phyloP scores from a whole-genome alignment of 2,797 vertebrate species.

The Coregonus sp. region DNA sequence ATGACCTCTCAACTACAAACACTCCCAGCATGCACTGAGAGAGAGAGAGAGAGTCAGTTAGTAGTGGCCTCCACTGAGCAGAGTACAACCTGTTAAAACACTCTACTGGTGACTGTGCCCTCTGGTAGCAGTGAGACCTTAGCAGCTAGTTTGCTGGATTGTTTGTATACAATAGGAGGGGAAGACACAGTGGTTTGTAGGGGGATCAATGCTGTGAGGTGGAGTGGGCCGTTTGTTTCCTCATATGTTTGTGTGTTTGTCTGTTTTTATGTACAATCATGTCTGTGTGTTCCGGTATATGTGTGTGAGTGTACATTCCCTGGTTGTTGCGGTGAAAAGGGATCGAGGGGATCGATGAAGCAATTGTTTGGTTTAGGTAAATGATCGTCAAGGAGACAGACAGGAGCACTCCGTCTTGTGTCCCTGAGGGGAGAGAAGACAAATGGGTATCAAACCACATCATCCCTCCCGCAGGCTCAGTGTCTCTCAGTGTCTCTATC shows the following conservation, averaged over 20 bases:
- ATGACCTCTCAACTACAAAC: no score
- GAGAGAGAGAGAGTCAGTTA: no score
- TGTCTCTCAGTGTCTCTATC: conserved; percentile 10
- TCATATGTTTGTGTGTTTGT: not conserved
- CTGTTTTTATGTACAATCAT: not conserved
- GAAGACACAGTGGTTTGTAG: conserved; percentile 62
- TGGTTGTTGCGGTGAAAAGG: conserved; percentile 30
- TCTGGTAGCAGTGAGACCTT: conserved; percentile 24
- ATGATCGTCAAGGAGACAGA: conserved; percentile 65
- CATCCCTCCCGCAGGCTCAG: conserved; percentile 51
- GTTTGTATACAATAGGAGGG: conserved; percentile 27
- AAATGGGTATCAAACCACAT: conserved; percentile 65
- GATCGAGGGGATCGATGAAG: conserved; percentile 54
- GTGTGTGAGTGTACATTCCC: conserved; percentile 8
- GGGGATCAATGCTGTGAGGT: conserved; percentile 58
- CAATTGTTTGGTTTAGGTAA: conserved; percentile 75
- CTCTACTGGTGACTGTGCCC: not conserved
- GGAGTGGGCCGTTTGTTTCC: conserved; percentile 7
- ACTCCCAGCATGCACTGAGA: no score
- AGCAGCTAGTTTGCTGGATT: conserved; percentile 27
- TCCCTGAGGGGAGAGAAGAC: conserved; percentile 64
- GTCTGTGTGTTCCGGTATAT: no score
- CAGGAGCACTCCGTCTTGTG: conserved; percentile 69
- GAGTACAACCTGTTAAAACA: no score
- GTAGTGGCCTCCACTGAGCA: no score